Evolutionary conservation across 2,113 vertebrate genomes (phyloP).

Genomic region (Sminthopsis crassicaudata): DNA sequence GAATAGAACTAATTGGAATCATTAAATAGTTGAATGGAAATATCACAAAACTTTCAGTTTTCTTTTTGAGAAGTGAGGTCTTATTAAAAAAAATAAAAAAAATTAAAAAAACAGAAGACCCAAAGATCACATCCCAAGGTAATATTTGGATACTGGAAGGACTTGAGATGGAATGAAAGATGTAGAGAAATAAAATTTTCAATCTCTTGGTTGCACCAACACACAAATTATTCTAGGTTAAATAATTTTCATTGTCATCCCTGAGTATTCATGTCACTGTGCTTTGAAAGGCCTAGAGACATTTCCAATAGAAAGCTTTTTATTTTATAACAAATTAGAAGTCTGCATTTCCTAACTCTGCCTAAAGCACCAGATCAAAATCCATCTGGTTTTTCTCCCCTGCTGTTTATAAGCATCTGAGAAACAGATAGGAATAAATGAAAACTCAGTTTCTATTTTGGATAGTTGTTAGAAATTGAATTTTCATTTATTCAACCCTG

Average conservation of each 20-base stretch:
- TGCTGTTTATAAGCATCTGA: not conserved
- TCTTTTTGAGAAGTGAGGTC: conserved; percentile 32
- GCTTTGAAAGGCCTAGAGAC: conserved; percentile 34
- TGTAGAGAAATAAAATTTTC: conserved; percentile 54
- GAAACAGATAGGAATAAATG: conserved; percentile 37
- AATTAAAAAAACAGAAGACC: conserved; percentile 7
- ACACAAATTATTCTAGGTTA: conserved; percentile 49
- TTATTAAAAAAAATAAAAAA: conserved; percentile 69
- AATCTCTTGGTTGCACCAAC: conserved; percentile 35
- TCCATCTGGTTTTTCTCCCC: not conserved
- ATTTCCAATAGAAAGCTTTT: conserved; percentile 46
- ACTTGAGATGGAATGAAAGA: conserved; percentile 46
- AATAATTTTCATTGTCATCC: conserved; percentile 70
- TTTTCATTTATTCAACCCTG: not conserved
- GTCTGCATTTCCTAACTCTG: conserved; percentile 47
- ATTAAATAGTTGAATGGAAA: conserved; percentile 63
- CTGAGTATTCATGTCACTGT: conserved; percentile 44
- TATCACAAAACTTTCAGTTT: conserved; percentile 59
- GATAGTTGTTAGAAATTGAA: not conserved
- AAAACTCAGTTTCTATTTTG: conserved; percentile 37
- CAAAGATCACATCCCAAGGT: conserved; percentile 45
- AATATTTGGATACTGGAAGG: conserved; percentile 48
- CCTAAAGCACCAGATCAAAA: conserved; percentile 32
- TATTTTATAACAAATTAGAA: conserved; percentile 42
- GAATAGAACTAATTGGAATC: conserved; percentile 29